Percentiles rank a stretch among this genome's conserved stretches.
Evolutionary conservation across 2,113 vertebrate species (phyloP).

Genomic region (Cebus imitator): DNA sequence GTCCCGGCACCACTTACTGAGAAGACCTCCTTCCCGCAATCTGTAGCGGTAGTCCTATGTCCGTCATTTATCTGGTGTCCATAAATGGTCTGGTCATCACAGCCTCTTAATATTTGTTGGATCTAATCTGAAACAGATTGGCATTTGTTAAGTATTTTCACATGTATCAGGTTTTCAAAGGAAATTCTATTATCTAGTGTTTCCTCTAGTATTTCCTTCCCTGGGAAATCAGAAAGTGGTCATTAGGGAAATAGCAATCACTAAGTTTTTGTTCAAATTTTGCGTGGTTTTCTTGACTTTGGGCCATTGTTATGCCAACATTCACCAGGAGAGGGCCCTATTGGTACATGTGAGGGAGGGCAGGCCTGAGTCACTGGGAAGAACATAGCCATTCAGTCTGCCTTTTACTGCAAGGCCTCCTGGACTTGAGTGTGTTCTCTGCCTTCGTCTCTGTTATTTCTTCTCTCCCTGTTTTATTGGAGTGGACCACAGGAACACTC

Average conservation of each 20-base stretch:
- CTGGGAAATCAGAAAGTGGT: not conserved
- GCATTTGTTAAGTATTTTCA: not conserved
- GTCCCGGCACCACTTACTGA: not conserved
- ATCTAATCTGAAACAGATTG: not conserved
- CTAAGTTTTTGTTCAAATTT: not conserved
- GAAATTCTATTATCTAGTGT: not conserved
- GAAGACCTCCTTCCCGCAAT: not conserved
- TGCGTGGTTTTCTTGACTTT: not conserved
- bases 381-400: not conserved
- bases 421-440: not conserved
- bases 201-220: not conserved
- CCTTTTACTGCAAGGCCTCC: not conserved
- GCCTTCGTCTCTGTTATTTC: not conserved
- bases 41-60: too few relatives aligned
- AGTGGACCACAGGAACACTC: not conserved
- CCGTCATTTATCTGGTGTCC: too few relatives aligned
- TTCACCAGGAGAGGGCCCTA: not conserved
- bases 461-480: not conserved
- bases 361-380: not conserved
- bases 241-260: not conserved
- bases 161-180: not conserved
- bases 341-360: accelerated
- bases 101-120: not conserved
- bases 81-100: not conserved
- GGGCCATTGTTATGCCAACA: not conserved